Percentiles rank a stretch among this genome's conserved stretches.
Evolutionary conservation across 2,797 vertebrate genomes (phyloP).

Genomic region (Bucorvus abyssinicus): DNA sequence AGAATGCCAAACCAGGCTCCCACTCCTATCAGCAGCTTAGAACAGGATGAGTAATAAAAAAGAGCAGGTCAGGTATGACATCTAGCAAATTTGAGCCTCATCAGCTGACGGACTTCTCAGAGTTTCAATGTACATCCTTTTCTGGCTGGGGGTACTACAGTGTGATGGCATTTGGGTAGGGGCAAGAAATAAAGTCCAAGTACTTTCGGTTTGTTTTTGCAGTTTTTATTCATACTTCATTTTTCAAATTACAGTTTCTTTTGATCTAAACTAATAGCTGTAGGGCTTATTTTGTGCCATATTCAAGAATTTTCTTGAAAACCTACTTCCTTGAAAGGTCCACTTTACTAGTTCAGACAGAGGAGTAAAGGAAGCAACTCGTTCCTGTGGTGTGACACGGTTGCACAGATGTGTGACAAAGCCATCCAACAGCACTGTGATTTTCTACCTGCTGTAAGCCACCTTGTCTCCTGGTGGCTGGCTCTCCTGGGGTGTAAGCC

Average conservation of each 20-base stretch:
- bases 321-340: neutral
- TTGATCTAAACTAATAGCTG: neutral
- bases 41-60: neutral
- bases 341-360: neutral
- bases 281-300: neutral
- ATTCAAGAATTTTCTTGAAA: neutral
- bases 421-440: neutral
- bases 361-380: neutral
- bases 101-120: neutral
- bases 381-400: neutral
- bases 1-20: neutral
- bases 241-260: neutral
- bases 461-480: slow-evolving; percentile 25
- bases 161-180: neutral
- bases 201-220: neutral
- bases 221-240: slow-evolving; percentile 23
- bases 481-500: neutral
- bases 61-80: neutral
- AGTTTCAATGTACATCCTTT: neutral
- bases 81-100: neutral
- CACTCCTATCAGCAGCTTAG: neutral
- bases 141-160: neutral
- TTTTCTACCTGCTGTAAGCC: slow-evolving; percentile 56
- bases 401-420: neutral
- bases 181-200: neutral